Evolutionary conservation across 2,888 invertebrate genomes (phyloP), one percentile per base, ranked within the genome.

Genomic region (Mactromeris polynyma): DNA sequence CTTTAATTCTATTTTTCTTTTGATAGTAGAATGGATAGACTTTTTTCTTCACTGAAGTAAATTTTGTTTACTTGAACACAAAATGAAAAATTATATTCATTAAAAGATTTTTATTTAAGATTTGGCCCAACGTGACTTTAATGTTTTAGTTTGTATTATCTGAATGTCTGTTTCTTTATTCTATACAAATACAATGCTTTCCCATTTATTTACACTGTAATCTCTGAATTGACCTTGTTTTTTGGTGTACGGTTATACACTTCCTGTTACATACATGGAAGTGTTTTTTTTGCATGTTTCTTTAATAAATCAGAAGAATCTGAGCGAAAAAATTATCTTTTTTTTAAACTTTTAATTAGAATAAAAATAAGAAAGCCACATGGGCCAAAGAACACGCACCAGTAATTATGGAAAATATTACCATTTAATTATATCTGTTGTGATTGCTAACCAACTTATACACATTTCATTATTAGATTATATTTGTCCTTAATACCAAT

Each of bases 301-400:
- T n/a, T n/a, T 7, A 17, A 26, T 73, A 14, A 64, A 19, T 17
- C 69, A 73, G 36, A 33, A 73, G 19, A 73, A 19, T 17, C 11
- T 73, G 0, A 73, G 73, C n/a, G 36, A 36, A 33, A 33, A 36
- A 69, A 36, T 19, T 73, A 36, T 58, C 21, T 58, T 26, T 58
- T 58, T 58, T 26, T 26, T 2, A 36, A 73, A 33, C 14, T 3
- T 33, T 31, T 36, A 36, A 73, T 73, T 36, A 36, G 73, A 73
- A 73, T 36, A 73, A 58, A 26, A 58, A 6, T 73, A 21, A 40
- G 36, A 64, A 78, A 84, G 84, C 84, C 84, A 84, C 84, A 87
- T 87, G 86, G 86, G 86, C 86, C 86, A 87, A 82, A 81, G 31
- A 78, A 82, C 46, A 78, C 78, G 82, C 86, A 87, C 86, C 86